Evolutionary conservation across 1,140 invertebrate species (phyloP).

Genomic region (Drosophila pandora): DNA sequence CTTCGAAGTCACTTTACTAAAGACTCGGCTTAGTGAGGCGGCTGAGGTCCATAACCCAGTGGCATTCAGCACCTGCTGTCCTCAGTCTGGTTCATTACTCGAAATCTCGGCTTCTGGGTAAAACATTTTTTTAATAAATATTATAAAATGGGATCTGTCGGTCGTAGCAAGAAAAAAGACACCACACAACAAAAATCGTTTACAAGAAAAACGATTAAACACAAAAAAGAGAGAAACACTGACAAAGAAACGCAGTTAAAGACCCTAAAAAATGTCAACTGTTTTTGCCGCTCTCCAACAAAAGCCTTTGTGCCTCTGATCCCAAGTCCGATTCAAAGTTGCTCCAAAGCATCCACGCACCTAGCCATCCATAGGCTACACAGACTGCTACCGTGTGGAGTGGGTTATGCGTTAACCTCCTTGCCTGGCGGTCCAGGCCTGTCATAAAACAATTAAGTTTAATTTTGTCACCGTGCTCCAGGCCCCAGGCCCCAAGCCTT

Average conservation of each 20-base stretch:
- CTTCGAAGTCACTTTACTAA: slow-evolving; percentile 11
- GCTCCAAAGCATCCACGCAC: slow-evolving; percentile 11
- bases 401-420: slow-evolving; percentile 29
- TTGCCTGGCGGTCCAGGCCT: slow-evolving; percentile 48
- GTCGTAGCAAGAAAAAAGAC: slow-evolving; percentile 20
- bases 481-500: slow-evolving; percentile 26
- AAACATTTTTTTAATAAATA: slow-evolving; percentile 82
- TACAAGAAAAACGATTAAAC: slow-evolving; percentile 79
- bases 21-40: too few species aligned
- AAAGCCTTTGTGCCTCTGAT: slow-evolving; percentile 18
- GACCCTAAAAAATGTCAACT: slow-evolving; percentile 79
- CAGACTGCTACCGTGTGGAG: slow-evolving; percentile 23
- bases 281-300: slow-evolving; percentile 41
- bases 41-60: slow-evolving; percentile 46
- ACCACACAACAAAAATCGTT: slow-evolving; percentile 62
- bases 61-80: slow-evolving; percentile 50
- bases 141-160: slow-evolving; percentile 71
- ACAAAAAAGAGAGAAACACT: slow-evolving; percentile 43
- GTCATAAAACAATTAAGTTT: slow-evolving; percentile 82
- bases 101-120: slow-evolving; percentile 74
- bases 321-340: slow-evolving; percentile 10
- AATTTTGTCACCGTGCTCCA: slow-evolving; percentile 76
- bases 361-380: slow-evolving; percentile 41
- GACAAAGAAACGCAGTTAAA: slow-evolving; percentile 67
- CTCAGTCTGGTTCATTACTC: slow-evolving; percentile 57